These are phyloP conservation scores for Diarsia mendica DNA, from an alignment of 2,888 invertebrate species.

Conservation along the genomic window DNA sequence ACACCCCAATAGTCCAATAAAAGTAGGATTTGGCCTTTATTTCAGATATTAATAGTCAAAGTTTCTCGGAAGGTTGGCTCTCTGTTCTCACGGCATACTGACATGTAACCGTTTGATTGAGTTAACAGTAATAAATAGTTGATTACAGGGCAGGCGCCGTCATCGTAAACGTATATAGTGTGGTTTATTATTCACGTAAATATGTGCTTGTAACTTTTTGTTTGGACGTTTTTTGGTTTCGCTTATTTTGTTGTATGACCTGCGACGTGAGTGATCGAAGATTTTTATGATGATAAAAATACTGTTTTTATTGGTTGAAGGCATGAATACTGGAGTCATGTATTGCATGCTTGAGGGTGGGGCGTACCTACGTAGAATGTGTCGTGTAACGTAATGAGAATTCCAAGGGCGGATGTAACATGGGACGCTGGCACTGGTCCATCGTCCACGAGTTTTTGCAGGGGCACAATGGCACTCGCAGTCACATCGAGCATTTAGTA, in stretches of 20 bases:
- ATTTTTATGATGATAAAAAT: constrained; percentile 56
- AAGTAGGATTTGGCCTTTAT: constrained; percentile 86
- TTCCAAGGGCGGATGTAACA: constrained; percentile 38
- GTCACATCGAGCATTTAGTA: constrained; percentile 45
- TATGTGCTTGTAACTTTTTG: constrained; percentile 63
- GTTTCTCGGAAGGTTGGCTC: constrained; percentile 82
- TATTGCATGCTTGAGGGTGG: constrained; percentile 33
- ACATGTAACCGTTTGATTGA: constrained; percentile 81
- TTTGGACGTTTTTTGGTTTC: constrained; percentile 46
- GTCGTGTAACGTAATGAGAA: constrained; percentile 43
- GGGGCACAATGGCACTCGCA: constrained; percentile 12
- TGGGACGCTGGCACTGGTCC: constrained; percentile 12
- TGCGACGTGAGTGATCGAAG: constrained; percentile 36
- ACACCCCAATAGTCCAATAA: constrained; percentile 85
- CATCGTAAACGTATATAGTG: constrained; percentile 84
- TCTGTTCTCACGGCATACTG: constrained; percentile 84
- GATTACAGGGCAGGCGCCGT: constrained; percentile 86
- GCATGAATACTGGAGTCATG: constrained; percentile 52
- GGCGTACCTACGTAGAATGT: constrained; percentile 25
- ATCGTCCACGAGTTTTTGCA: constrained; percentile 34
- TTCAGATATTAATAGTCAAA: constrained; percentile 85
- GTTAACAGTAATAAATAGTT: constrained; percentile 86
- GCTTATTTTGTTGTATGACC: constrained; percentile 35
- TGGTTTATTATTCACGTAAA: constrained; percentile 83
- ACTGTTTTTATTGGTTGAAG: constrained; percentile 37